Evolutionary conservation across 2,888 invertebrate genomes (phyloP), one percentile per base, ranked within the genome.

Genomic region (Acleris sparsana): DNA sequence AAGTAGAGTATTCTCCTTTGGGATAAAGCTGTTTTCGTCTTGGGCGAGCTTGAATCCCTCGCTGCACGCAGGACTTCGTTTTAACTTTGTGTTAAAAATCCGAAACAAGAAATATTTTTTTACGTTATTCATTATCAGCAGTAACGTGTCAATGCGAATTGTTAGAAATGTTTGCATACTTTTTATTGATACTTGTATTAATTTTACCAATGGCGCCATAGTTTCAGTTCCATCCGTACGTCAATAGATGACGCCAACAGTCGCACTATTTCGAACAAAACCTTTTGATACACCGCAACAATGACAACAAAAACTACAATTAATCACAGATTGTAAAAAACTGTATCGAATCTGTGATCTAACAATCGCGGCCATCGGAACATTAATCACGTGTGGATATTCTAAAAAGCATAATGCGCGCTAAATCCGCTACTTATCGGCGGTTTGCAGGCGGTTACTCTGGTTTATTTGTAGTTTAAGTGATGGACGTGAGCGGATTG

Each of bases 341-440:
- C 57, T 57, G 57, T 43, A 46, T 57, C 57, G 20, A 57, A 57
- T 57, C 53, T n/a, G 44, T 53, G 22, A 46, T n/a, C 22, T 57
- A 48, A 64, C 53, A 53, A 17, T 51, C 46, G 46, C 33, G 53
- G 44, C 20, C 71, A 70, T 73, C 4, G 70, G 65, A 64, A 72
- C 81, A 86, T 89, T 87, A 86, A 87, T 89, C 88, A 87, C 78
- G 39, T 11, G 13, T 39, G 77, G 78, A 83, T 60, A 68, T 69
- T 74, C 70, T 72, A 69, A 71, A 73, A 73, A 52, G 56, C 65
- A 57, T 67, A 67, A 59, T 67, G 53, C 53, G 25, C n/a, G 81
- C 82, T 85, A 85, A 87, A 87, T 86, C 83, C 83, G 80, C 82
- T 86, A 84, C 85, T 87, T 86, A 85, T 81, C 85, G 82, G 67